Percentiles rank a stretch among this genome's conserved stretches.
phyloP scores from a whole-genome alignment of 2,888 invertebrate species.

The Microplitis manilae region DNA sequence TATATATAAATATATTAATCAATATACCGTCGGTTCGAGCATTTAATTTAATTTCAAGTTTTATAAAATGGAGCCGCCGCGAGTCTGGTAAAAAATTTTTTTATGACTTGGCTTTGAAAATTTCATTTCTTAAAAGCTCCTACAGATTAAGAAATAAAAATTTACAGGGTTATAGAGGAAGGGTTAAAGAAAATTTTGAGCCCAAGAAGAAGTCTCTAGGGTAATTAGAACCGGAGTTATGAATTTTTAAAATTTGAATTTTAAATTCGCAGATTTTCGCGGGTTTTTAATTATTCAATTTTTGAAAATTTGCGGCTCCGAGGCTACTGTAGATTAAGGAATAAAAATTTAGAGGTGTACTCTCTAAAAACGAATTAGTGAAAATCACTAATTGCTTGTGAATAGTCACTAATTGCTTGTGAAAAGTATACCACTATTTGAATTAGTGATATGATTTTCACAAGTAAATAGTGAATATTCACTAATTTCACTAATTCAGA shows the following conservation, averaged over 20 bases:
- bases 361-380: too few species aligned
- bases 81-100: neutral
- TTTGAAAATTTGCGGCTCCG: neutral
- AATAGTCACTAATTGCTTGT: too few species aligned
- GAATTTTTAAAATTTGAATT: neutral
- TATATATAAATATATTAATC: neutral
- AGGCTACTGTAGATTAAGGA: neutral
- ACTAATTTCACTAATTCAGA: too few species aligned
- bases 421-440: too few species aligned
- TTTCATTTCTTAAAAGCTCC: too few species aligned
- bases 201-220: conserved; percentile 9
- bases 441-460: too few species aligned
- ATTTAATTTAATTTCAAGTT: too few species aligned
- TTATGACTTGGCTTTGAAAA: neutral
- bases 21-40: too few species aligned
- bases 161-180: neutral
- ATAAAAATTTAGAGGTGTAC: neutral
- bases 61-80: too few species aligned
- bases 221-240: neutral
- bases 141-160: neutral
- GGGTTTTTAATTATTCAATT: neutral
- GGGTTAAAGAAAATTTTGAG: neutral
- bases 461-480: too few species aligned
- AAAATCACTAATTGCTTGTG: too few species aligned
- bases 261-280: too few species aligned